Conservation (phyloP, 1,140 invertebrate species). For the Goniozus legneri region DNA sequence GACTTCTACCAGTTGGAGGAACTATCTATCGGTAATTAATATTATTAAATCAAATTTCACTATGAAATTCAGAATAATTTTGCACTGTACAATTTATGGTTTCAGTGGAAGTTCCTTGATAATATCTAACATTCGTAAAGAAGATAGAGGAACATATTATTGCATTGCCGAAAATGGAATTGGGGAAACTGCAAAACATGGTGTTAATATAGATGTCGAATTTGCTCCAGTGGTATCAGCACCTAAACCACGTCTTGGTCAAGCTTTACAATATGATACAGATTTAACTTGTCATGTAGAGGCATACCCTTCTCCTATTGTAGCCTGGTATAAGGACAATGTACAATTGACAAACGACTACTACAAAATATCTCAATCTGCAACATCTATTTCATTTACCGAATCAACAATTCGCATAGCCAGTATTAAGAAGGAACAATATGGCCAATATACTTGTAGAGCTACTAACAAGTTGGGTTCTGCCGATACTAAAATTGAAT, state of each 20-base stretch:
- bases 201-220: slow-evolving; percentile 87
- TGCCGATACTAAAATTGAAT: slow-evolving; percentile 70
- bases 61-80: not conserved
- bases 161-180: slow-evolving; percentile 91
- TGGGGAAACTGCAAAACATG: slow-evolving; percentile 76
- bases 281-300: slow-evolving; percentile 89
- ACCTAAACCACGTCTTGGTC: slow-evolving; percentile 74
- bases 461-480: slow-evolving; percentile 83
- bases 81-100: slow-evolving; percentile 21
- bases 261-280: slow-evolving; percentile 89
- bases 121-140: slow-evolving; percentile 76
- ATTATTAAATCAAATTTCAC: not conserved
- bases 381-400: slow-evolving; percentile 84
- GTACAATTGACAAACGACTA: slow-evolving; percentile 81
- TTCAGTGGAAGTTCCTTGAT: slow-evolving; percentile 78
- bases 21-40: slow-evolving; percentile 63
- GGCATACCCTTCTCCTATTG: slow-evolving; percentile 87
- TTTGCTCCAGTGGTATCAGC: slow-evolving; percentile 82
- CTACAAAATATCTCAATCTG: slow-evolving; percentile 84
- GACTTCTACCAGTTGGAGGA: slow-evolving; percentile 83
- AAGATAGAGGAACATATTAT: slow-evolving; percentile 89
- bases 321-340: slow-evolving; percentile 83
- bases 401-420: slow-evolving; percentile 85
- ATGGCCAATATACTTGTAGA: slow-evolving; percentile 80
- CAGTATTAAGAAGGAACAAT: slow-evolving; percentile 87